Evolutionary conservation across 2,797 vertebrate genomes (phyloP), one percentile per base, ranked within the genome.

Genomic region (Xerus rutilus): DNA sequence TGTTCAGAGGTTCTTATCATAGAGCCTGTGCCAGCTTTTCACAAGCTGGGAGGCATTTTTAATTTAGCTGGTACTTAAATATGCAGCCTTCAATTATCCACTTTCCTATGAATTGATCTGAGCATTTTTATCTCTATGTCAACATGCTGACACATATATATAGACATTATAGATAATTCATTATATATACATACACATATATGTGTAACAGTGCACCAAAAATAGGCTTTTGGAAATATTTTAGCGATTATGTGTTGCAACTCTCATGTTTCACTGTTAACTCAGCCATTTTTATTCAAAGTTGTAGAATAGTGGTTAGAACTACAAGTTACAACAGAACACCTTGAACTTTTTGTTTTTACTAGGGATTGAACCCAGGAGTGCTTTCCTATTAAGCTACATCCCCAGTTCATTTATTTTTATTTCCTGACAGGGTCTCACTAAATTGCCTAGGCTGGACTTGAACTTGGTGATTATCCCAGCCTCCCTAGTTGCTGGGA

Each of bases 81-180:
- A 59, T 28, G 28, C 14, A 25, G 57, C 30, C 15, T 47, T 76
- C 47, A 7, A 23, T 84, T 30, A 28, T 11, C 45, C 20, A 47
- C 39, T 52, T n/a, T 89, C 54, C 72, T 73, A 49, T 78, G 64
- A 39, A 49, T 23, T 43, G 14, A 82, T 32, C 23, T 30, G n/a
- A 67, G 59, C n/a, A 54, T n/a, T 81, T 86, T 69, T 89, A 86
- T 67, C 73, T 85, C 85, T n/a, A 85, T 20, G 54, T 43, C 78
- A 83, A 67, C 15, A 67, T 67, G 10, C 6, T 70, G 35, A 88
- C 72, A 62, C 7, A 77, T 47, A 86, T 13, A 45, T 47, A 59
- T 2, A 76, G 39, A 67, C 10, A 69, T 59, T 47, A 67, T 12
- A 88, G 32, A 43, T 82, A 65, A 45, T 20, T 32, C 82, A 9